A percentile compares a stretch with the other conserved stretches of the same genome.
phyloP scores from a whole-genome alignment of 2,113 vertebrate species.

The Ornithorhynchus anatinus region DNA sequence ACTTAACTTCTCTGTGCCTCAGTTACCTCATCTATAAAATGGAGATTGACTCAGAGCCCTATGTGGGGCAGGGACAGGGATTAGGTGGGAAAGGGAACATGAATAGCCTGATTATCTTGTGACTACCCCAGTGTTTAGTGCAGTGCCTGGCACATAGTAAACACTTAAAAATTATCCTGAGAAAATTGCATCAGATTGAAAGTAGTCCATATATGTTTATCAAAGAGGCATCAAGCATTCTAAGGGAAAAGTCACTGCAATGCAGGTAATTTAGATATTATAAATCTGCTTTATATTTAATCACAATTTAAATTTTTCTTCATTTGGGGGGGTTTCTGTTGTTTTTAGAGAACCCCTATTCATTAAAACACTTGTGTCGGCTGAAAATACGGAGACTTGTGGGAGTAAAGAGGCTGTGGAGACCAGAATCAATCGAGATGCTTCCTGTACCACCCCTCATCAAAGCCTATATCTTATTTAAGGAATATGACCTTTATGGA shows the following conservation, averaged over 20 bases:
- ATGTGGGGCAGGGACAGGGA: no score
- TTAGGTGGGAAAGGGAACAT: no score
- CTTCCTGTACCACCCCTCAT: slow-evolving; percentile 75
- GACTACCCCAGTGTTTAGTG: no score
- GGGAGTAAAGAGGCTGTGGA: slow-evolving; percentile 69
- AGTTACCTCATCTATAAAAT: no score
- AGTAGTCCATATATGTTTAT: not conserved
- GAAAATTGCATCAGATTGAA: slow-evolving; percentile 20
- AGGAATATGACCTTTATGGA: slow-evolving; percentile 82
- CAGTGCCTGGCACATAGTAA: no score
- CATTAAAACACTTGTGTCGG: slow-evolving; percentile 82
- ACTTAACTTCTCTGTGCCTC: no score
- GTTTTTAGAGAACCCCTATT: slow-evolving; percentile 78
- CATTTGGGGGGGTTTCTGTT: slow-evolving; percentile 4
- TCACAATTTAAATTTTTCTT: slow-evolving; percentile 10
- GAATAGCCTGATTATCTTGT: no score
- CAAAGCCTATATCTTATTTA: slow-evolving; percentile 81
- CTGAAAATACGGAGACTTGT: slow-evolving; percentile 80
- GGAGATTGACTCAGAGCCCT: no score
- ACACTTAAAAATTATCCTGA: no score
- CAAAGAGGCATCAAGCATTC: not conserved
- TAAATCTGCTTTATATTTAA: not conserved
- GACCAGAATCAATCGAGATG: slow-evolving; percentile 67
- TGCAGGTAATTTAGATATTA: not conserved
- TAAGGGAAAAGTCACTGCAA: not conserved